A percentile compares a stretch with the other conserved stretches of the same genome.
Evolutionary conservation across 2,888 invertebrate genomes (phyloP).

Genomic region (Thyatira batis): DNA sequence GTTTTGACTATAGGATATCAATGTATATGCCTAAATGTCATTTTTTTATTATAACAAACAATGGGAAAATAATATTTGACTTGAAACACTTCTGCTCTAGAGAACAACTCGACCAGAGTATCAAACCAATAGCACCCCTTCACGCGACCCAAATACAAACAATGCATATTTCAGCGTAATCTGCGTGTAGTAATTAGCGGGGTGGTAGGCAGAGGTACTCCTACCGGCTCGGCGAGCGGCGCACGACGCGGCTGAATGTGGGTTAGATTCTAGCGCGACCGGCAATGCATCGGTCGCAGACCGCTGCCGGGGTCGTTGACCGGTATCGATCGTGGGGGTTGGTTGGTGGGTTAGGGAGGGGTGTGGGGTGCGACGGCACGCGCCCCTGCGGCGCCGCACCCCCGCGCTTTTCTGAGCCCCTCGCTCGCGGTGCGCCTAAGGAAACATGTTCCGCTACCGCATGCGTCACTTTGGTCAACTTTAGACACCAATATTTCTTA

Average conservation of each 20-base stretch:
- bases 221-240: slow-evolving; percentile 7
- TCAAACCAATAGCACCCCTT: slow-evolving; percentile 24
- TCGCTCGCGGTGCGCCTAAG: slow-evolving; percentile 37
- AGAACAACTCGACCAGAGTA: slow-evolving; percentile 5
- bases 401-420: slow-evolving; percentile 31
- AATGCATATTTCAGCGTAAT: slow-evolving; percentile 62
- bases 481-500: slow-evolving; percentile 17
- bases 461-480: slow-evolving; percentile 74
- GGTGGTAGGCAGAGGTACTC: slow-evolving; percentile 22
- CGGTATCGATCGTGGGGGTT: slow-evolving; percentile 73
- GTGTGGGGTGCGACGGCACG: slow-evolving; percentile 52
- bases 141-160: slow-evolving; percentile 56
- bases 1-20: neutral
- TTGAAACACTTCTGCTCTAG: neutral
- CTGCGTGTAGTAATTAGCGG: slow-evolving; percentile 68
- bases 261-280: slow-evolving; percentile 64
- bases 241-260: slow-evolving; percentile 46
- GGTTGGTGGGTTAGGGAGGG: neutral
- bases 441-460: slow-evolving; percentile 67
- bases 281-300: slow-evolving; percentile 72
- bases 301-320: slow-evolving; percentile 74
- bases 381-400: slow-evolving; percentile 66
- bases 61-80: slow-evolving; percentile 7
- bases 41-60: too few relatives aligned
- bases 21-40: too few relatives aligned